Conservation (phyloP, 2,113 vertebrate species). For the Astur gentilis region DNA sequence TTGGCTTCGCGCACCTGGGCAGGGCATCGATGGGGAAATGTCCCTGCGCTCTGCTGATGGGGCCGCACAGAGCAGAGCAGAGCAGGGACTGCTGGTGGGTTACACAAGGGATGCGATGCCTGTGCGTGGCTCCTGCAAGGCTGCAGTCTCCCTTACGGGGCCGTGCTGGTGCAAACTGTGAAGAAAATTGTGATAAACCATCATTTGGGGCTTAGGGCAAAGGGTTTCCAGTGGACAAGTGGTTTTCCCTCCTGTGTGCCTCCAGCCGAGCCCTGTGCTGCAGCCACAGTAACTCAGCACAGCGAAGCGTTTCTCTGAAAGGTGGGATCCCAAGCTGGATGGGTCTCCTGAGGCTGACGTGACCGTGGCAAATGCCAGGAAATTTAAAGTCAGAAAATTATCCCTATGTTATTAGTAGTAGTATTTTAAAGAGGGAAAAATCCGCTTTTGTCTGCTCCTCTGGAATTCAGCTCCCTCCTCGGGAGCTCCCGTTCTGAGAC, state of each 20-base stretch:
- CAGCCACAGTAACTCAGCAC: not conserved
- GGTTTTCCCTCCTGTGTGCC: not conserved
- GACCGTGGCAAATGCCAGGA: not conserved
- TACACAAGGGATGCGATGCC: not conserved
- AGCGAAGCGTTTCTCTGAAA: not conserved
- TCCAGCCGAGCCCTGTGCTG: not conserved
- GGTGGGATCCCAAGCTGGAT: not conserved
- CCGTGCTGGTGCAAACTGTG: not conserved
- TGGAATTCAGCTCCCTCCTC: not conserved
- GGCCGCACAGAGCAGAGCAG: not conserved
- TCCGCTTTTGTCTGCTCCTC: not conserved
- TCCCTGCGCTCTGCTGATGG: not conserved
- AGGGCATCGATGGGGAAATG: fast-evolving
- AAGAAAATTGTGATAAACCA: not conserved
- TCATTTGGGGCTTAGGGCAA: not conserved
- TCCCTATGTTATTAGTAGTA: not conserved
- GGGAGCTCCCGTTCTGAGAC: not conserved
- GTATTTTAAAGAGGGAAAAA: not conserved
- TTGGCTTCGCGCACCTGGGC: not conserved
- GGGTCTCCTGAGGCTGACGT: not conserved
- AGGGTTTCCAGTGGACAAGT: not conserved
- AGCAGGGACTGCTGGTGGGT: not conserved
- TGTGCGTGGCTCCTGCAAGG: not conserved
- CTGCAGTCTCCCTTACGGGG: not conserved
- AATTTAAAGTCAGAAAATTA: not conserved